These are phyloP conservation scores for Ectemnius continuus DNA, from an alignment of 2,888 invertebrate species.

Conservation along the genomic window DNA sequence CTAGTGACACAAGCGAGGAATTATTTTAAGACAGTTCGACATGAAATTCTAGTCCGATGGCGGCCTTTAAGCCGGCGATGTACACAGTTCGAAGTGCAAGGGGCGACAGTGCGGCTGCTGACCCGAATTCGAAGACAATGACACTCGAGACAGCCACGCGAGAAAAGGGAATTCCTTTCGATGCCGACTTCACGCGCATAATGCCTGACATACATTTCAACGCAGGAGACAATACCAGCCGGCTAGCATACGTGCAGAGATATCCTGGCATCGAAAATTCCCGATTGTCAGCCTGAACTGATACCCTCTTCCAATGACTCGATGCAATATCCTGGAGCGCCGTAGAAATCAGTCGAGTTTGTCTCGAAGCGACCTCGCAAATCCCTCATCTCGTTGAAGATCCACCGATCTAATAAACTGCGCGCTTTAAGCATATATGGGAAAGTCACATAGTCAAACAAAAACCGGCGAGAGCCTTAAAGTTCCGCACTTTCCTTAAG, in stretches of 20 bases:
- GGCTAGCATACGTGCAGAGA: slow-evolving; percentile 13
- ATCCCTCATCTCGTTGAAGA: too few species aligned
- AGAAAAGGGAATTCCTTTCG: slow-evolving; percentile 55
- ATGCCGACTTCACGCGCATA: slow-evolving; percentile 50
- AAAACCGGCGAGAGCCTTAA: too few species aligned
- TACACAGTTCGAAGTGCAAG: not conserved
- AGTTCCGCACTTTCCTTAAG: too few species aligned
- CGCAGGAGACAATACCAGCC: slow-evolving; percentile 38
- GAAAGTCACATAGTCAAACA: too few species aligned
- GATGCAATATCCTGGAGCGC: not conserved
- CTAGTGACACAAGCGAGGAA: too few species aligned
- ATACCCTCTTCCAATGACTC: not conserved
- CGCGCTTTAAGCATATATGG: too few species aligned
- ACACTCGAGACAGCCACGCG: slow-evolving; percentile 37
- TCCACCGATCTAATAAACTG: too few species aligned
- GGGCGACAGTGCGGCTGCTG: slow-evolving; percentile 22
- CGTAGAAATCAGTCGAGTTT: too few species aligned
- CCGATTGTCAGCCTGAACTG: not conserved
- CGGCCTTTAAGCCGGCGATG: too few species aligned
- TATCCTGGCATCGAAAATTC: slow-evolving; percentile 24
- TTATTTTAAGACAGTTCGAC: too few species aligned
- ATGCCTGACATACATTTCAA: slow-evolving; percentile 54
- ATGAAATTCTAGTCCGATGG: too few species aligned
- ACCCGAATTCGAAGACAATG: slow-evolving; percentile 64
- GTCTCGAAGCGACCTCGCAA: too few species aligned